Conservation (phyloP, 1,140 invertebrate genomes). For the Drosophila grimshawi region DNA sequence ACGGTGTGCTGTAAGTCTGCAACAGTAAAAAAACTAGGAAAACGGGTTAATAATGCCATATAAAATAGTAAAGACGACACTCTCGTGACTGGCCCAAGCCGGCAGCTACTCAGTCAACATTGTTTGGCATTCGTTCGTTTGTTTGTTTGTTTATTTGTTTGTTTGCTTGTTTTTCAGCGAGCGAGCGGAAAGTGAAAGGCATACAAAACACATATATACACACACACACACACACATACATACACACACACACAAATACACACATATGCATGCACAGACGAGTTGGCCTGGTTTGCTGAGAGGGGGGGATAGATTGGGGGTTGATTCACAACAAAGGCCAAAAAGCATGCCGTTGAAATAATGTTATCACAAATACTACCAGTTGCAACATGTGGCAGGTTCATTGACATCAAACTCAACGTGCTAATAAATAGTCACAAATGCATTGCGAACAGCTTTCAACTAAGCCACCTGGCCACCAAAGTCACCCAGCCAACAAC, state of each 20-base stretch:
- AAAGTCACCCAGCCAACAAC: background rate
- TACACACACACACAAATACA: slow-evolving; percentile 28
- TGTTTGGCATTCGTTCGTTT: slow-evolving; percentile 59
- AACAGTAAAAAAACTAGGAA: slow-evolving; percentile 66
- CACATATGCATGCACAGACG: background rate
- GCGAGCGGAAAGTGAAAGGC: slow-evolving; percentile 75
- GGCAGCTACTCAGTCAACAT: slow-evolving; percentile 48
- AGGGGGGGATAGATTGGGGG: background rate
- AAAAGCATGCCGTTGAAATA: slow-evolving; percentile 34
- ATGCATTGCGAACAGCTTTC: slow-evolving; percentile 11
- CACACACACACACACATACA: slow-evolving; percentile 8
- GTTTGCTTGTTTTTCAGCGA: slow-evolving; percentile 39
- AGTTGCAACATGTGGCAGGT: slow-evolving; percentile 38
- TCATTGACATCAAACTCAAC: slow-evolving; percentile 41
- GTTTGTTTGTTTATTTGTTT: slow-evolving; percentile 52
- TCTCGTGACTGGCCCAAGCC: slow-evolving; percentile 71
- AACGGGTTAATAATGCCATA: slow-evolving; percentile 82
- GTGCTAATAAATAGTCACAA: slow-evolving; percentile 71
- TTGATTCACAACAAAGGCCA: slow-evolving; percentile 34
- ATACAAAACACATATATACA: slow-evolving; percentile 24
- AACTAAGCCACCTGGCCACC: slow-evolving; percentile 8
- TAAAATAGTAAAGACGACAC: slow-evolving; percentile 77
- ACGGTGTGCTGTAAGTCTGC: slow-evolving; percentile 1
- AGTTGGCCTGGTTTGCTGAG: slow-evolving; percentile 1
- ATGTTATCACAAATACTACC: slow-evolving; percentile 38